Evolutionary conservation across 2,888 invertebrate genomes (phyloP).

Genomic region (Trissolcus brochymenae): DNA sequence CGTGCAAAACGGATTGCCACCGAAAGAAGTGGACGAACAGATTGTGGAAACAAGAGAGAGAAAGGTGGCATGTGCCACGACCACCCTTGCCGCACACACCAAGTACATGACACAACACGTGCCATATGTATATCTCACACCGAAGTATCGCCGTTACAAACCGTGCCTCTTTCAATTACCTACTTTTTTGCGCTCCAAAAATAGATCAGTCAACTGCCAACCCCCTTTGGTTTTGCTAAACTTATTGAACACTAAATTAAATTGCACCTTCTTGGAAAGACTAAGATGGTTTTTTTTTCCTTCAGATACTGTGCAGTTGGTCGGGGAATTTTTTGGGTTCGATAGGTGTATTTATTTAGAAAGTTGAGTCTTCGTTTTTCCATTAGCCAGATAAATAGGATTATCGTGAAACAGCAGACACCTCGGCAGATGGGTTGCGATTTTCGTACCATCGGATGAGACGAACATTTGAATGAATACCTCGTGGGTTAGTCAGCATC

Average conservation of each 20-base stretch:
- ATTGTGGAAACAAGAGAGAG: conserved; percentile 35
- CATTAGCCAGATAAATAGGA: background rate
- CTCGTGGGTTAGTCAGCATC: conserved; percentile 76
- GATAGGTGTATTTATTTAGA: too few species aligned
- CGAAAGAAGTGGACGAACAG: conserved; percentile 47
- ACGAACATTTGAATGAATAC: conserved; percentile 75
- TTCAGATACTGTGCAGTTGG: too few species aligned
- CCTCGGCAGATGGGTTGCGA: conserved; percentile 19
- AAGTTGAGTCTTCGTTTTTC: background rate
- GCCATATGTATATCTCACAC: conserved; percentile 31
- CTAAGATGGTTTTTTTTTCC: too few species aligned
- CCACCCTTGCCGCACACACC: conserved; percentile 37
- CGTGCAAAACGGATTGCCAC: conserved; percentile 51
- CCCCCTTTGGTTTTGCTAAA: too few species aligned
- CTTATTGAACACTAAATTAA: too few species aligned
- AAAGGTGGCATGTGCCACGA: conserved; percentile 53
- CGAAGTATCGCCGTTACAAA: conserved; percentile 27
- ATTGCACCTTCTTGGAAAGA: too few species aligned
- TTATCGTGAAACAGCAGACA: conserved; percentile 6
- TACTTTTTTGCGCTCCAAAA: too few species aligned
- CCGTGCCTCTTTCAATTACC: conserved; percentile 33
- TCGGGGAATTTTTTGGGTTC: too few species aligned
- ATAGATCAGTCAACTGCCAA: too few species aligned
- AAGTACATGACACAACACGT: conserved; percentile 35
- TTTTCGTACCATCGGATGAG: conserved; percentile 54